phyloP scores from a whole-genome alignment of 2,888 invertebrate genomes.

The Machimus rusticus region DNA sequence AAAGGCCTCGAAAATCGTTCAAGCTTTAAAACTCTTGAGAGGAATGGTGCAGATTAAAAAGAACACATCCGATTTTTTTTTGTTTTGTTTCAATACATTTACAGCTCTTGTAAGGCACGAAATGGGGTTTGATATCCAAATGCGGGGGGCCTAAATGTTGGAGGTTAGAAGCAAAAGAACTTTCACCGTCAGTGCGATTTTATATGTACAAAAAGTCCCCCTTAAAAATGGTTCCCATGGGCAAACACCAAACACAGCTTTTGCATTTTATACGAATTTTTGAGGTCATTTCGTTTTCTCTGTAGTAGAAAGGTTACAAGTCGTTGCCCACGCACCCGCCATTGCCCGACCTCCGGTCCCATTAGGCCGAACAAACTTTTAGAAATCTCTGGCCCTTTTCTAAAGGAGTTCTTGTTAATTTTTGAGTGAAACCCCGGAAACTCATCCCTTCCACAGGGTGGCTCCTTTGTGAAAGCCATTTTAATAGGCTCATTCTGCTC shows the following conservation, averaged over 20 bases:
- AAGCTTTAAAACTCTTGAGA: not conserved
- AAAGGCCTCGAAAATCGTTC: not conserved
- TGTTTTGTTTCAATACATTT: not conserved
- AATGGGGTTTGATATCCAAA: not conserved
- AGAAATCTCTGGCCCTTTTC: not conserved
- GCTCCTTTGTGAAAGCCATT: not conserved
- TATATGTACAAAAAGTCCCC: not conserved
- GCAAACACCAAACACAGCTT: not conserved
- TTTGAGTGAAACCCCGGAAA: not conserved
- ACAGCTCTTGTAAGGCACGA: not conserved
- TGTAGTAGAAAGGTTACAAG: not conserved
- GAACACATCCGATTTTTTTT: not conserved
- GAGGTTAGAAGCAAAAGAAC: not conserved
- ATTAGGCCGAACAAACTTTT: not conserved
- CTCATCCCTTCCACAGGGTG: not conserved
- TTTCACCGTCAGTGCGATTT: not conserved
- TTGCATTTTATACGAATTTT: not conserved
- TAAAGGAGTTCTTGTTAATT: not conserved
- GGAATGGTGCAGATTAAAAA: not conserved
- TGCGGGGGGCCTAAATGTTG: not conserved
- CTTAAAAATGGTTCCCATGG: not conserved
- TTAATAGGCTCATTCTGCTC: not conserved
- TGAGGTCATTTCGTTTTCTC: not conserved
- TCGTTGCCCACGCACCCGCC: not conserved
- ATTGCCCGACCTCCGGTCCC: not conserved